Conservation (phyloP, 2,113 vertebrate species). For the Patagioenas fasciata region DNA sequence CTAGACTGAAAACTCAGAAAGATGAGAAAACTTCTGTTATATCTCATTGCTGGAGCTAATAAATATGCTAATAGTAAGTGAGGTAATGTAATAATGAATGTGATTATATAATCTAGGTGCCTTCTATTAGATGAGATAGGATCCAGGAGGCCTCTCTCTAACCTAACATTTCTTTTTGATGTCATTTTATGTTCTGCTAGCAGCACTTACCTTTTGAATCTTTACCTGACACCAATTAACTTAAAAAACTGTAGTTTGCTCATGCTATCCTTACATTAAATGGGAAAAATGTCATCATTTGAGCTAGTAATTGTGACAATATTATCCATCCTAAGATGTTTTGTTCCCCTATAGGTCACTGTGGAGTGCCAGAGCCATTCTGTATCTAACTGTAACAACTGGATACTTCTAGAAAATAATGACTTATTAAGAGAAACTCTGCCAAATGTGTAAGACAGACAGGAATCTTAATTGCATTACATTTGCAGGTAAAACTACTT, state of each 20-base stretch:
- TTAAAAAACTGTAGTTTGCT: not conserved
- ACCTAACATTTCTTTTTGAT: not conserved
- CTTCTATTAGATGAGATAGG: not conserved
- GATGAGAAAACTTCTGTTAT: not conserved
- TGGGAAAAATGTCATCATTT: not conserved
- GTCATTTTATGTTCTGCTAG: not conserved
- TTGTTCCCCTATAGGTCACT: not conserved
- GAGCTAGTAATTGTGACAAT: not conserved
- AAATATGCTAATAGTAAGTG: not conserved
- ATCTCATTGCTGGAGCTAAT: not conserved
- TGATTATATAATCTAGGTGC: not conserved
- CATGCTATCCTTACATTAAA: not conserved
- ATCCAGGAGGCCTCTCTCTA: not conserved
- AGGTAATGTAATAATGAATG: not conserved
- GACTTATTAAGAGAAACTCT: not conserved
- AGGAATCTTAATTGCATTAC: not conserved
- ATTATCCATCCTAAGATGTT: not conserved
- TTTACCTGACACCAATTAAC: not conserved
- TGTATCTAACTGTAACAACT: not conserved
- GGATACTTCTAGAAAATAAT: not conserved
- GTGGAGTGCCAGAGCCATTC: not conserved
- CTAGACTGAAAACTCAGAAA: not conserved
- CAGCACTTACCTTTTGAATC: not conserved
- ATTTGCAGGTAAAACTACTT: conserved; percentile 14
- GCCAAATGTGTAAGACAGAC: not conserved